Base-by-base conservation (phyloP, 2,888 invertebrate species). In the Drosophila vallismaia region DNA sequence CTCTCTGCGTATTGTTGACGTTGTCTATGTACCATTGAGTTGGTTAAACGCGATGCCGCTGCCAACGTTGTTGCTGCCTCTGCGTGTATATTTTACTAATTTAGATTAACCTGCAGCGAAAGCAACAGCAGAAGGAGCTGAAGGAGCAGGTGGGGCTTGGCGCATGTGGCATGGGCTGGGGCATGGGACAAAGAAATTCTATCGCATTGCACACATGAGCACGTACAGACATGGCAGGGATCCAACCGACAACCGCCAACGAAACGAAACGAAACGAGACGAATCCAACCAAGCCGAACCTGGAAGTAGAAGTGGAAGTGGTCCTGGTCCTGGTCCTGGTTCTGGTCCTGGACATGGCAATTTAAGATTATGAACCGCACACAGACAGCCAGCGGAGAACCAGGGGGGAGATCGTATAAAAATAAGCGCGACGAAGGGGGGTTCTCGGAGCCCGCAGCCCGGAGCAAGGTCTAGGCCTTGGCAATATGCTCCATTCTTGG, bases 101-200 rank as follows among this genome's bases (percentile, higher is more conserved):
- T 88, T 88, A 87, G 89, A 87, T 87, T 88, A 87, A 88, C 89
- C 89, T 83, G 88, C 78, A 88, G 88, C 83, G 67, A 72, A 31
- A 45, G 44, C 36, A n/a, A 33, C 38, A 46, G 9, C 38, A 48
- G 9, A 38, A 50, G 33, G 31, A 45, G 56, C 3, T n/a, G 0
- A 1, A 2, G 51, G 36, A 10, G 44, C 24, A 10, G 5, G 10
- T 24, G 9, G 44, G 8, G 19, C 2, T 19, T 38, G 14, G 19
- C 28, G 73, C 6, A 36, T n/a, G 36, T n/a, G n/a, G n/a, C n/a
- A 36, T n/a, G 36, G 36, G 36, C 5, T 5, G 36, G 36, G 36
- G n/a, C n/a, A n/a, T 36, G 36, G n/a, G n/a, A n/a, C 36, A 36
- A 36, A 36, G 36, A 36, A 85, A 77, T 86, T 81, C 83, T 85